Conservation (phyloP, 2,888 invertebrate genomes). For the Atethmia centrago region DNA sequence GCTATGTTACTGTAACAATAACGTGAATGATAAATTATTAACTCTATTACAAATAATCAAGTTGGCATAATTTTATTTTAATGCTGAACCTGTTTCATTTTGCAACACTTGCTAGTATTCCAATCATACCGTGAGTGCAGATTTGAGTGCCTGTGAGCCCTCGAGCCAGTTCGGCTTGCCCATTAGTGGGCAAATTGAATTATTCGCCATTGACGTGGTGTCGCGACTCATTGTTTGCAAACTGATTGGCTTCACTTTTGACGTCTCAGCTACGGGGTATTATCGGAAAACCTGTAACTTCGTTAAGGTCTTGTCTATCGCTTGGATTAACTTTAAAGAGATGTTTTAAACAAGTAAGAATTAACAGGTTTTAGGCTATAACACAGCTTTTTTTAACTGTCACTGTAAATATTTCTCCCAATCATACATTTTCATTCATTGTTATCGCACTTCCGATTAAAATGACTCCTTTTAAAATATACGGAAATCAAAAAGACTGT, state of each 20-base stretch:
- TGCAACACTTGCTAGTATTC: neutral
- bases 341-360: neutral
- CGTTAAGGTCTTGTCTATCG: slow-evolving; percentile 64
- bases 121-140: slow-evolving; percentile 12
- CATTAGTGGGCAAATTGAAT: slow-evolving; percentile 78
- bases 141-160: slow-evolving; percentile 10
- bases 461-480: slow-evolving; percentile 21
- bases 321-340: slow-evolving; percentile 45
- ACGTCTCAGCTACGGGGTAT: slow-evolving; percentile 61
- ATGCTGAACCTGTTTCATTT: neutral
- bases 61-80: neutral
- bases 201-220: slow-evolving; percentile 74
- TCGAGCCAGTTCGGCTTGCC: slow-evolving; percentile 41
- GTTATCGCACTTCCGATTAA: neutral
- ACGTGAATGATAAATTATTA: too few species aligned
- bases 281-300: slow-evolving; percentile 66
- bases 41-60: neutral
- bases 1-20: too few species aligned
- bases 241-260: slow-evolving; percentile 68
- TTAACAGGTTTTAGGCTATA: neutral
- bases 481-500: slow-evolving; percentile 39
- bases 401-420: neutral
- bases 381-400: neutral
- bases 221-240: slow-evolving; percentile 77
- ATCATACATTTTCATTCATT: slow-evolving; percentile 1